These are phyloP conservation scores for Sinocyclocheilus maitianheensis DNA, from an alignment of 2,113 vertebrate species.

Conservation along the genomic window DNA sequence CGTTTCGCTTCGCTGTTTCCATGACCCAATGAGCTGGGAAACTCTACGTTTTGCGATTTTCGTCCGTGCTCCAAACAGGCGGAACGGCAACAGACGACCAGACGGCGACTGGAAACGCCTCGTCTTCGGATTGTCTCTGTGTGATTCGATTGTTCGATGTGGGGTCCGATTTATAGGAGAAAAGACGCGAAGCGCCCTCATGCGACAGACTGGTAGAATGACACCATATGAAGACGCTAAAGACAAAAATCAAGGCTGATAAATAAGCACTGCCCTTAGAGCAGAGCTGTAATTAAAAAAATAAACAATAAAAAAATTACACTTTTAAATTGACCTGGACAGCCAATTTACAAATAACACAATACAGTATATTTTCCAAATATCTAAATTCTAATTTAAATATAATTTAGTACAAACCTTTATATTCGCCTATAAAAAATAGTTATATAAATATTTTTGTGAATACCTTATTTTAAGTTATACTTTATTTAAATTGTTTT, in stretches of 20 bases:
- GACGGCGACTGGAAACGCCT: conserved; percentile 61
- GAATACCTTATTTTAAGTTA: no score
- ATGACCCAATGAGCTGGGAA: not conserved
- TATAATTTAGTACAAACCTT: no score
- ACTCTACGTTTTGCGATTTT: conserved; percentile 22
- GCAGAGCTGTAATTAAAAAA: not conserved
- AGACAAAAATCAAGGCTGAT: no score
- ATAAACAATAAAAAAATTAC: no score
- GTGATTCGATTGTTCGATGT: conserved; percentile 50
- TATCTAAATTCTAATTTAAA: no score
- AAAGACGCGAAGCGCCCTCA: conserved; percentile 29
- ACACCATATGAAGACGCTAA: not conserved
- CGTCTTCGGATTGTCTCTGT: conserved; percentile 53
- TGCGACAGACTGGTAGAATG: not conserved
- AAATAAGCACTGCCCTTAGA: not conserved
- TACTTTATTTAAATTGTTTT: no score
- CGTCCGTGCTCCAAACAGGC: conserved; percentile 5
- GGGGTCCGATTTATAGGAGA: conserved; percentile 31
- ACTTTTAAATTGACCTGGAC: not conserved
- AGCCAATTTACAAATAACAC: no score
- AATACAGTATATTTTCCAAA: no score
- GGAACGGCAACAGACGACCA: conserved; percentile 17
- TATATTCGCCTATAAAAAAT: no score
- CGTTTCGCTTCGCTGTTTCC: not conserved
- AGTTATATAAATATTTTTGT: no score